Percentiles rank a stretch among this genome's conserved stretches.
phyloP scores from a whole-genome alignment of 2,888 invertebrate species.

The Agrotis exclamationis region DNA sequence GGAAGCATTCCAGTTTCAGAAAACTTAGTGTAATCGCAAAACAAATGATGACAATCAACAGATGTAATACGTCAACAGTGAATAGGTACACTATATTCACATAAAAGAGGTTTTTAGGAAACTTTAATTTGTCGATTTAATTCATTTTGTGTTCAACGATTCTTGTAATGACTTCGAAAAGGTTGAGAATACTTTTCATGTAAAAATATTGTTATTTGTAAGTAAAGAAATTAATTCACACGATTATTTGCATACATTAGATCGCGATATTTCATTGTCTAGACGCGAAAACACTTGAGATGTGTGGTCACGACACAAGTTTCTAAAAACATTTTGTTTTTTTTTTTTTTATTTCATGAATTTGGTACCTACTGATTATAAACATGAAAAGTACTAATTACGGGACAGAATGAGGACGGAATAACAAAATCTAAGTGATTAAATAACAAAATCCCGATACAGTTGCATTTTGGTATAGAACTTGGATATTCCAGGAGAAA shows the following conservation, averaged over 20 bases:
- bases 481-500: too few relatives aligned
- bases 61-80: constrained; percentile 45
- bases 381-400: too few relatives aligned
- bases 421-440: too few relatives aligned
- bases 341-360: too few relatives aligned
- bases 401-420: too few relatives aligned
- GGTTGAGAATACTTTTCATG: constrained; percentile 15
- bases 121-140: constrained; percentile 9
- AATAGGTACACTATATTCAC: constrained; percentile 37
- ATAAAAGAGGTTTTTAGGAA: constrained; percentile 59
- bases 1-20: constrained; percentile 11
- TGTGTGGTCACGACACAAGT: too few relatives aligned
- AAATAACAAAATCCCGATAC: too few relatives aligned
- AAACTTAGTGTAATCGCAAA: not conserved
- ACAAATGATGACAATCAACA: constrained; percentile 23
- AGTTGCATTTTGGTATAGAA: too few relatives aligned
- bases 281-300: constrained; percentile 10
- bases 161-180: constrained; percentile 14
- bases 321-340: too few relatives aligned
- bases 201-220: constrained; percentile 26
- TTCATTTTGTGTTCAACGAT: constrained; percentile 26
- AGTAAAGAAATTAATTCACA: constrained; percentile 50
- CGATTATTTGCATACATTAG: constrained; percentile 38
- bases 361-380: too few relatives aligned
- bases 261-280: constrained; percentile 24